Base-by-base conservation (phyloP, 2,113 vertebrate species). In the Chaenocephalus aceratus region DNA sequence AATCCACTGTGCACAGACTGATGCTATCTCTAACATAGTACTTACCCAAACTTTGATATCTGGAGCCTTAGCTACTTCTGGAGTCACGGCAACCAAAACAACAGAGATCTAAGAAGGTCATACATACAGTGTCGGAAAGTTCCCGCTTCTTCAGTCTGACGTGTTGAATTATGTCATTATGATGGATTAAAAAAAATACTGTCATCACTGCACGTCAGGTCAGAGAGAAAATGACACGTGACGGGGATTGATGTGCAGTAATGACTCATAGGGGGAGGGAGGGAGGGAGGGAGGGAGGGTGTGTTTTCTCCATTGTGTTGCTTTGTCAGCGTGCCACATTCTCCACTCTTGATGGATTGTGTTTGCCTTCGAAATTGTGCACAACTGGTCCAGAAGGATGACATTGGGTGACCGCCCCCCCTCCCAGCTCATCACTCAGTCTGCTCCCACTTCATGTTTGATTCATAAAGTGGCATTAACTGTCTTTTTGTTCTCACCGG, bases 371-470 rank as follows among this genome's bases (percentile, higher is more conserved):
- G 53, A 85, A 63, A 82, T 75, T 76, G 79, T 81, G 72, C 75
- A 65, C 72, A 61, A 72, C 77, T 62, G 0, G 65, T 85, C 59
- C 73, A 52, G 66, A 74, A 34, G 18, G 11, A 45, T 82, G 85
- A 85, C 88, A 84, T 90, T 89, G 88, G 41, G 30, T 30, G 30
- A 30, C 30, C 30, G 30, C 30, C 30, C 30, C 65, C 26, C 57
- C 64, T 73, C 53, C 67, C 48, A 6, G 14, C 76, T 80, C 80
- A 71, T 84, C 77, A 73, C 74, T 86, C 84, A 10, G 51, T 62
- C 79, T 77, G 85, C 86, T 62, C 53, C 78, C 58, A 30, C 5
- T 49, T 76, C 69, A 80, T 75, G 71, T 88, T 86, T 78, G 79
- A 85, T 88, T 88, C 67, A 78, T 82, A 54, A 86, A 58, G 65